Percentiles rank a stretch among this genome's conserved stretches.
phyloP scores from a whole-genome alignment of 2,797 vertebrate species.

The Dipus sagitta region DNA sequence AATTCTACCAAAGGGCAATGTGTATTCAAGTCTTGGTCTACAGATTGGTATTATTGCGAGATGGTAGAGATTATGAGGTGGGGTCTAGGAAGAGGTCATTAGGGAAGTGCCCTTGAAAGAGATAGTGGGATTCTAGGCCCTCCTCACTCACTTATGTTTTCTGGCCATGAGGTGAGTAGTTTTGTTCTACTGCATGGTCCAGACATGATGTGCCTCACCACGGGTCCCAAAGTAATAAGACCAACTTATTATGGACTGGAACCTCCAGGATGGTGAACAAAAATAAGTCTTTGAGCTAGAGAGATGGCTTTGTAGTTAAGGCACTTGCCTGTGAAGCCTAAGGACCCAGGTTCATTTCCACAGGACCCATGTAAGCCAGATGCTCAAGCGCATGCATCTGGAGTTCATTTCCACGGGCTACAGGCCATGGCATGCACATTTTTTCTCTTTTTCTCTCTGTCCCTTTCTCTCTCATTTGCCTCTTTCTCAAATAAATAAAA shows the following conservation, averaged over 20 bases:
- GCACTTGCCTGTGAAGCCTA: no score
- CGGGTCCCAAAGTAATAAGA: neutral
- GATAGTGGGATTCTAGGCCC: neutral
- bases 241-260: neutral
- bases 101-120: neutral
- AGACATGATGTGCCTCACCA: neutral
- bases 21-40: no score
- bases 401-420: no score
- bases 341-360: no score
- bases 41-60: neutral
- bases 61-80: no score
- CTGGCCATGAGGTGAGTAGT: neutral
- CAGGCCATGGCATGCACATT: no score
- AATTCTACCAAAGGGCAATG: neutral
- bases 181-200: neutral
- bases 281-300: neutral
- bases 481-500: no score
- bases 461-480: no score
- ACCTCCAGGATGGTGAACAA: neutral
- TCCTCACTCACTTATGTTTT: neutral
- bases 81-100: neutral
- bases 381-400: no score
- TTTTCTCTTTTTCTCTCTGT: no score
- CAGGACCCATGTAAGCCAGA: no score
- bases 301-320: no score